Base-by-base conservation (phyloP, 2,888 invertebrate species). In the Ophion costatus region DNA sequence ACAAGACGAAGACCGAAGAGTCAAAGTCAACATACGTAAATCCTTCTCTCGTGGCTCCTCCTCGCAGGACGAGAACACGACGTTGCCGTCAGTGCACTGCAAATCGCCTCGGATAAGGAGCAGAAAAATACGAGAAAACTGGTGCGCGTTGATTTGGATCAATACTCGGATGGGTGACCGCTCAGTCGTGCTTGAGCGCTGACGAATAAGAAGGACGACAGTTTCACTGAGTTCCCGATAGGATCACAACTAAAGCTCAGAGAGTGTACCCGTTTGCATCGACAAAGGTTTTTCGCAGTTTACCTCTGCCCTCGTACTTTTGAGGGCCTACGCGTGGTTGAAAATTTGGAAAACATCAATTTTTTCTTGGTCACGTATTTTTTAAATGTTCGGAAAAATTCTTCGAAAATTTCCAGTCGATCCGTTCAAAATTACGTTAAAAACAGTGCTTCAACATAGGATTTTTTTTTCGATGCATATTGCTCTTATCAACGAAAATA, bases 1-100 rank as follows among this genome's bases (percentile, higher is more conserved):
- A 17, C 17, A 24, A 38, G 69, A 57, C 20, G 38, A 71, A 66
- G 14, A 29, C 76, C 76, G 57, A 71, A 33, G 56, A 10, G 63
- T 79, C 61, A 73, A 76, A 80, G 76, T 87, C 85, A 82, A 87
- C 85, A 88, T 84, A 83, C 78, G 77, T 76, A 87, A 87, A 82
- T 88, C 87, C 84, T 75, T 20, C 29, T 56, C 64, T 20, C 63
- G 17, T 45, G 80, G 76, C 63, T 29, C 56, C 63, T 22, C 51
- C 22, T 14, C 59, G 42, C 10, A 45, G 76, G 78, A 84, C 75
- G 81, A 51, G 51, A 74, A 73, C 82, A 73, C 82, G 24, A 29
- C 83, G 71, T 75, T 84, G 82, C 88, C 83, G 88, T 86, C 86
- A 89, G 78, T 29, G 64, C 56, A 57, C 82, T 63, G 61, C 66